A percentile compares a stretch with the other conserved stretches of the same genome.
phyloP scores from a whole-genome alignment of 2,113 vertebrate species.

The Theristicus caerulescens region DNA sequence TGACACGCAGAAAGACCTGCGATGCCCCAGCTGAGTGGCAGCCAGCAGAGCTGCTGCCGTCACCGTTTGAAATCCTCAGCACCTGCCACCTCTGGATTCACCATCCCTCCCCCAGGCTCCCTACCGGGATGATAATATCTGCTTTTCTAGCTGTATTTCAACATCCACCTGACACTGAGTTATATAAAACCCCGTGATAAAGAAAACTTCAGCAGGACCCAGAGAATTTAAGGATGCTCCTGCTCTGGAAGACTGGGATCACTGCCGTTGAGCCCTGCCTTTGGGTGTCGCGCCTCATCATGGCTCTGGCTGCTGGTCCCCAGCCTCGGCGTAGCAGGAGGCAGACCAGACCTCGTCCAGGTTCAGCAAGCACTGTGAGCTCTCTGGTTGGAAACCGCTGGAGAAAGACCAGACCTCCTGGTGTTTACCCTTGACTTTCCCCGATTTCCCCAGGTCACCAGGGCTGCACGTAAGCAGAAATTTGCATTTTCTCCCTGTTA shows the following conservation, averaged over 20 bases:
- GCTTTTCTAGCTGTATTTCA: neutral
- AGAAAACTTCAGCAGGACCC: neutral
- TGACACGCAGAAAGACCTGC: neutral
- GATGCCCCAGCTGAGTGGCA: conserved; percentile 6
- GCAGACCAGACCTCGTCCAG: neutral
- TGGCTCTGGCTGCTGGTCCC: neutral
- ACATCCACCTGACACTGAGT: neutral
- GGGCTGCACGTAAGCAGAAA: neutral
- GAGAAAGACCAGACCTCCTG: neutral
- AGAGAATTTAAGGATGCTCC: neutral
- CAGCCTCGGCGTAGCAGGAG: neutral
- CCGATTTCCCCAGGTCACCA: neutral
- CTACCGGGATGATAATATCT: neutral
- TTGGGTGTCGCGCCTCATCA: neutral
- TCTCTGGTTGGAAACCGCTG: neutral
- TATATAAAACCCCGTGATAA: neutral
- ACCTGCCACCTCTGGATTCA: neutral
- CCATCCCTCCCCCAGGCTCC: neutral
- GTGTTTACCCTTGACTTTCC: neutral
- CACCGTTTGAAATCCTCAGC: neutral
- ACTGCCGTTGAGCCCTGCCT: neutral
- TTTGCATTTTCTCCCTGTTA: neutral
- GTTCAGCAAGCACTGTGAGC: neutral
- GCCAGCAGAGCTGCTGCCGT: neutral
- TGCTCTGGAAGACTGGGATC: neutral